Evolutionary conservation across 2,888 invertebrate species (phyloP).

Genomic region (Arge pagana): DNA sequence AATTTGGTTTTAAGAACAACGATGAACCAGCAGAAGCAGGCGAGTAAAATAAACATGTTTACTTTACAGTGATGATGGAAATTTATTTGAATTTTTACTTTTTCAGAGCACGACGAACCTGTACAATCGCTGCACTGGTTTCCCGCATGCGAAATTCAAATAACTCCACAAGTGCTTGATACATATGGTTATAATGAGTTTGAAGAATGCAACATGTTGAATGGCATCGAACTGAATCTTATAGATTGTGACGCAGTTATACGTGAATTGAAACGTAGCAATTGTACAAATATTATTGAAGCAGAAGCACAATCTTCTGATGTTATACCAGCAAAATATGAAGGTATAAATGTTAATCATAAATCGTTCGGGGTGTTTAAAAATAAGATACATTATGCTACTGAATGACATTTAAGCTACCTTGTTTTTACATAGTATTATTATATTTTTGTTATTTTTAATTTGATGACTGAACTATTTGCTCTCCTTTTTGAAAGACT

Average conservation of each 20-base stretch:
- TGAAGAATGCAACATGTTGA: not conserved
- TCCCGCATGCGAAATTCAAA: conserved; percentile 39
- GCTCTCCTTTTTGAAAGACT: not conserved
- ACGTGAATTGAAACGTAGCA: conserved; percentile 47
- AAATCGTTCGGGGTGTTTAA: no score
- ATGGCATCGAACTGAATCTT: conserved; percentile 37
- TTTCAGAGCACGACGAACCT: not conserved
- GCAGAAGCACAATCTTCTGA: conserved; percentile 74
- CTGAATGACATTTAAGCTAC: not conserved
- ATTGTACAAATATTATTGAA: conserved; percentile 55
- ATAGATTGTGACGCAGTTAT: conserved; percentile 41
- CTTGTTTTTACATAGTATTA: not conserved
- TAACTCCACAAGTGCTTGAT: conserved; percentile 28
- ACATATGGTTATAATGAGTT: conserved; percentile 8
- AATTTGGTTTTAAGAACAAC: conserved; percentile 31
- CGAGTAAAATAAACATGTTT: no score
- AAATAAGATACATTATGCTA: conserved; percentile 1
- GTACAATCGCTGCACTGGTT: conserved; percentile 39
- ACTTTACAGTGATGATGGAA: no score
- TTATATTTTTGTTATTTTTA: not conserved
- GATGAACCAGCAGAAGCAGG: conserved; percentile 17
- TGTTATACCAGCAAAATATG: conserved; percentile 76
- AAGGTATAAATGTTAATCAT: conserved; percentile 67
- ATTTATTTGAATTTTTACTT: not conserved
- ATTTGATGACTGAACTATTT: not conserved